phyloP scores from a whole-genome alignment of 2,113 vertebrate species.

The Tiliqua scincoides region DNA sequence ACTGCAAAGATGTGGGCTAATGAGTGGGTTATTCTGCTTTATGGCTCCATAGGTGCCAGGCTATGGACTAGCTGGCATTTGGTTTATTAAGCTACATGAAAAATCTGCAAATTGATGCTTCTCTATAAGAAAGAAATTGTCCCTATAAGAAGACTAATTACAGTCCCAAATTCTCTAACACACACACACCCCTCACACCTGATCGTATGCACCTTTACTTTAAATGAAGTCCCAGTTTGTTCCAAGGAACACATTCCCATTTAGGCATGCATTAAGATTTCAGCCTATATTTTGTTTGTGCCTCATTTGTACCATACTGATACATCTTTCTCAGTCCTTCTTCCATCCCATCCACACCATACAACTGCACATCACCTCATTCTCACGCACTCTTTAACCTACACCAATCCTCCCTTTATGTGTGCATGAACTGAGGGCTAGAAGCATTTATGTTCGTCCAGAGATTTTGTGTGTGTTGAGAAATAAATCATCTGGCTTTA shows the following conservation, averaged over 20 bases:
- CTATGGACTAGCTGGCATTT: background rate
- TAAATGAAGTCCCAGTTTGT: background rate
- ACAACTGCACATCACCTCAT: background rate
- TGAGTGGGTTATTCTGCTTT: background rate
- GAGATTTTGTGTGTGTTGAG: background rate
- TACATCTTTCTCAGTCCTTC: background rate
- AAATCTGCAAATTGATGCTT: background rate
- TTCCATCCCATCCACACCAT: background rate
- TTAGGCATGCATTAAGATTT: background rate
- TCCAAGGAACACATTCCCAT: background rate
- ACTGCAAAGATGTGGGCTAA: background rate
- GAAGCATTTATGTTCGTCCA: background rate
- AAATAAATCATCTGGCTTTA: background rate
- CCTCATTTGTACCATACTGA: background rate
- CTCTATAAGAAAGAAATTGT: background rate
- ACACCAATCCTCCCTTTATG: background rate
- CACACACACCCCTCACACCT: background rate
- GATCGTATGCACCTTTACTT: background rate
- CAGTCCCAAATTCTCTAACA: background rate
- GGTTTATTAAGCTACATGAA: background rate
- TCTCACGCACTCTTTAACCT: background rate
- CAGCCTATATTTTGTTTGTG: background rate
- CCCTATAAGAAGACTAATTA: no score
- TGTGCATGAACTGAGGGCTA: background rate
- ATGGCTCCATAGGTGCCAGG: background rate